Evolutionary conservation across 2,888 invertebrate genomes (phyloP).

Genomic region (Eurytoma adleriae): DNA sequence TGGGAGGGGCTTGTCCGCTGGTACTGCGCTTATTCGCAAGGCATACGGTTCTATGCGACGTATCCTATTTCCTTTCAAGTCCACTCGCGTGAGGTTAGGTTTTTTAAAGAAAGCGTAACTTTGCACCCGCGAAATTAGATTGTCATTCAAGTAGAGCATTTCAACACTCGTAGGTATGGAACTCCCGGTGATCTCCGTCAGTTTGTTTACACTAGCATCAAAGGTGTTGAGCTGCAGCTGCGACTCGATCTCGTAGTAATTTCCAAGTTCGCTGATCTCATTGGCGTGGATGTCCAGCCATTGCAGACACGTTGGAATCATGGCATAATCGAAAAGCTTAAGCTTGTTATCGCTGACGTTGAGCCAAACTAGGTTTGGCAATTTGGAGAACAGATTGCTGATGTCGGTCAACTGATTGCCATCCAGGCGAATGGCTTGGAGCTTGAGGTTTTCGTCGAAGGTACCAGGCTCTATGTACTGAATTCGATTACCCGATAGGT

Average conservation of each 20-base stretch:
- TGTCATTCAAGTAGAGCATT: slow-evolving; percentile 87
- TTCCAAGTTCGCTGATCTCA: slow-evolving; percentile 88
- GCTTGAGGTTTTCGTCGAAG: slow-evolving; percentile 86
- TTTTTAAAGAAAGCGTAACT: slow-evolving; percentile 93
- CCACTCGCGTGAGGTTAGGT: slow-evolving; percentile 88
- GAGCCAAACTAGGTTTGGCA: slow-evolving; percentile 89
- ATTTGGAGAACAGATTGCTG: slow-evolving; percentile 86
- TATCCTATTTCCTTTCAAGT: slow-evolving; percentile 88
- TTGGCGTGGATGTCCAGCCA: slow-evolving; percentile 92
- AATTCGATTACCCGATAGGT: slow-evolving; percentile 90
- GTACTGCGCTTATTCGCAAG: slow-evolving; percentile 85
- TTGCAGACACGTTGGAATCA: slow-evolving; percentile 89
- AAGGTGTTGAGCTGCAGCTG: slow-evolving; percentile 87
- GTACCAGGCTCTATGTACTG: slow-evolving; percentile 86
- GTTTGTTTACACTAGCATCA: slow-evolving; percentile 88
- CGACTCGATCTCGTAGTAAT: slow-evolving; percentile 90
- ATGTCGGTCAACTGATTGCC: slow-evolving; percentile 89
- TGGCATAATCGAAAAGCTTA: slow-evolving; percentile 90
- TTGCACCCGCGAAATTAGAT: slow-evolving; percentile 88
- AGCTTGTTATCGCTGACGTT: slow-evolving; percentile 92
- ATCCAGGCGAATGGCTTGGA: slow-evolving; percentile 89
- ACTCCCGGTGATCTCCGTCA: slow-evolving; percentile 89
- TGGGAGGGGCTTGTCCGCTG: slow-evolving; percentile 84
- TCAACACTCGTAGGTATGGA: slow-evolving; percentile 90
- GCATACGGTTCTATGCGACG: slow-evolving; percentile 86